Base-by-base conservation (phyloP, 2,797 vertebrate genomes). In the Fistularia commersonii region DNA sequence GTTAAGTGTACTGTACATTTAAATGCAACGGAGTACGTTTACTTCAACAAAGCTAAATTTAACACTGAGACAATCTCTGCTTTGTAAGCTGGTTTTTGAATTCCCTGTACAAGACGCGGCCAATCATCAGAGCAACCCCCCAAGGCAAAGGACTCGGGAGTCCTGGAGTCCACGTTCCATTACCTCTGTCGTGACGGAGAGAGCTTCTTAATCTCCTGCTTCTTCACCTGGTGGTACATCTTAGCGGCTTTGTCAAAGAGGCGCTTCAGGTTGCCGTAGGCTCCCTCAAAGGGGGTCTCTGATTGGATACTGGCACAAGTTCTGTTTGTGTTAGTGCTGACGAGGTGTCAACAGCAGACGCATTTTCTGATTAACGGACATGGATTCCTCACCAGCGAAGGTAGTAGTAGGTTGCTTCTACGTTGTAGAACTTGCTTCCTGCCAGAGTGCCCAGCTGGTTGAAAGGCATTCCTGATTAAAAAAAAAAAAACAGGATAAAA, bases 201-300 rank as follows among this genome's bases (percentile, higher is more conserved):
- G 32, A 98, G 74, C 66, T 93, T 98, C 63, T 95, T 94, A 58
- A 88, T 88, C 66, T 99, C 97, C 37, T 92, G 92, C 66, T 95
- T 97, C 88, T 94, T 95, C 83, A 99, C 84, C 71, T 98, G 97
- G 45, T 95, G 94, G 77, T 95, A 95, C 94, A 97, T 98, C 80
- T 95, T 98, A 66, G 94, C 93, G n/a, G 96, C 94, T 83, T 99
- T 99, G 81, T 98, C 95, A 11, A 94, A 99, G 0, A 99, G 89
- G 32, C 96, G 90, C 81, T 96, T 97, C 78, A 99, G 87, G 85
- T 99, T 98, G 41, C 96, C 97, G 0, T 91, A 97, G 40, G 96
- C 95, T 0, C 97, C 96, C 41, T 99, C 97, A 0, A 99, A 99
- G 45, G 95, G 96, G 50, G 93, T 89, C 59, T 99, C 97, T 3